Base-by-base conservation (phyloP, 2,113 vertebrate genomes). In the Bujurquina vittata region DNA sequence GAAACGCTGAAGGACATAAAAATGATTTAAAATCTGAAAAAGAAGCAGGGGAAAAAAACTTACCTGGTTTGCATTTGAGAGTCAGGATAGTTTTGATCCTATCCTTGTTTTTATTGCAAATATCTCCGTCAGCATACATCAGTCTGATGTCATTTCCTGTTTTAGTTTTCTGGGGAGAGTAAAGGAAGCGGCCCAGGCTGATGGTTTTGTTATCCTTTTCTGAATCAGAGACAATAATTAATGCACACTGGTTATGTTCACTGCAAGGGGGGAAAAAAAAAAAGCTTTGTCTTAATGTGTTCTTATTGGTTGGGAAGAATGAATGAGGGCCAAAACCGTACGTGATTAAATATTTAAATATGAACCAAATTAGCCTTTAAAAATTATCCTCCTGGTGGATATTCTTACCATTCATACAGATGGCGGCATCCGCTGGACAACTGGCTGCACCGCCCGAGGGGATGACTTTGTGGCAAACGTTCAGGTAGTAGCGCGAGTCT, bases 11-110 rank as follows among this genome's bases (percentile, higher is more conserved):
- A 75, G 26, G 15, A 43, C 12, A 3, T 59, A 17, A 31, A 60
- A 46, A 15, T 5, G 76, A 56, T 17, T 78, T 22, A 29, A 1
- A 29, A 7, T 77, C 17, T 52, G 26, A 55, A n/a, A 57, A 60
- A 56, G n/a, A 2, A 20, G 17, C 5, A 55, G 35, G 14, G 20
- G 37, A 20, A 31, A 31, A 31, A 49, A 20, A 9, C 82, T 10
- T 29, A 98, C 98, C 98, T 88, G 98, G 97, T 88, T 96, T 98
- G 90, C 98, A 99, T 8, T 97, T 73, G 15, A 99, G 93, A 3
- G 95, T 97, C 85, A 99, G 93, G 33, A 96, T 95, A 0, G 96
- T 98, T 75, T 90, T 87, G 75, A 96, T 97, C 75, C 81, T 96
- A 26, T 75, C 94, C 26, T 95, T 94, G n/a, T 2, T 77, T 1